Evolutionary conservation across 2,797 vertebrate species (phyloP).

Genomic region (Oophaga sylvatica): DNA sequence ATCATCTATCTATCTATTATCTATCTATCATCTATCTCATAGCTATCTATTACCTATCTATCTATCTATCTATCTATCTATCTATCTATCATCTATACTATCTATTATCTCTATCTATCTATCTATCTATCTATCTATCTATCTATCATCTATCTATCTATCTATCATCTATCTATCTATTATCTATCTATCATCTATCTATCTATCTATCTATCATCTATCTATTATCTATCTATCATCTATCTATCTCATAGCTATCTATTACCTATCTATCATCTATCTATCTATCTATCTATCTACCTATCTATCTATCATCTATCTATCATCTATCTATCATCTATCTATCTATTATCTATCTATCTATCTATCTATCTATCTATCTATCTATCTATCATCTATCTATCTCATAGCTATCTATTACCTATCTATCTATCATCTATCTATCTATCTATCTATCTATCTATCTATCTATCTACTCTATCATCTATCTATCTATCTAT

Average conservation of each 20-base stretch:
- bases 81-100: not conserved
- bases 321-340: not conserved
- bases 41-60: not conserved
- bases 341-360: no score
- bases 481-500: no score
- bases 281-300: no score
- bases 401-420: not conserved
- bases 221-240: not conserved
- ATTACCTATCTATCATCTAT: no score
- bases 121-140: not conserved
- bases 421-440: not conserved
- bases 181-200: not conserved
- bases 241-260: no score
- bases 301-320: not conserved
- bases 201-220: not conserved
- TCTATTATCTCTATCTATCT: not conserved
- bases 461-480: no score
- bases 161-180: no score
- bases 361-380: no score
- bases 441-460: no score
- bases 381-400: no score
- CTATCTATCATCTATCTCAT: not conserved
- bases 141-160: not conserved
- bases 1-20: not conserved
- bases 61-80: not conserved